phyloP scores from a whole-genome alignment of 2,888 invertebrate species.

The Agrotis clavis region DNA sequence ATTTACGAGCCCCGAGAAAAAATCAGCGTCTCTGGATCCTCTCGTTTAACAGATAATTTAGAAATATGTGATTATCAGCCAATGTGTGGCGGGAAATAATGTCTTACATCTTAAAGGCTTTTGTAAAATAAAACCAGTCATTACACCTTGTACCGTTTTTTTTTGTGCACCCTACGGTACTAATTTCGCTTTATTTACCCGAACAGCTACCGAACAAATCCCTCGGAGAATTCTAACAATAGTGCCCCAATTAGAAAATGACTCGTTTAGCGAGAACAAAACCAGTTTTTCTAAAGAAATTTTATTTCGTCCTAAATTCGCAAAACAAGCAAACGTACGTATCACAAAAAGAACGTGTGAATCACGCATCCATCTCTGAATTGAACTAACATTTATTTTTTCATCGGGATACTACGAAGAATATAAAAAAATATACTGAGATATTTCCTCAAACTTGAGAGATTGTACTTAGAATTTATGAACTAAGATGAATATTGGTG shows the following conservation, averaged over 20 bases:
- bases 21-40: constrained; percentile 59
- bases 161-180: background rate
- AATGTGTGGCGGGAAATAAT: constrained; percentile 14
- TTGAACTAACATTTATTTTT: constrained; percentile 50
- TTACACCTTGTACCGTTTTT: constrained; percentile 1
- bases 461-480: constrained; percentile 30
- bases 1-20: constrained; percentile 71
- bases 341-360: constrained; percentile 22
- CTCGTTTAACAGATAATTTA: constrained; percentile 44
- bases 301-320: constrained; percentile 12
- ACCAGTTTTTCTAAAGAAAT: constrained; percentile 10
- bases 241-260: constrained; percentile 31
- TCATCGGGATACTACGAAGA: constrained; percentile 18
- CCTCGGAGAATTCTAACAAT: constrained; percentile 33
- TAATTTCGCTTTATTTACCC: constrained; percentile 11
- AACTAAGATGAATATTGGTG: constrained; percentile 22
- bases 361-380: constrained; percentile 27
- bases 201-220: constrained; percentile 6
- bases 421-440: constrained; percentile 31
- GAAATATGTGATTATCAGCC: constrained; percentile 33
- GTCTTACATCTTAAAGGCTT: constrained; percentile 3
- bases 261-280: constrained; percentile 28
- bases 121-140: background rate
- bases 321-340: constrained; percentile 25
- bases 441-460: constrained; percentile 11